phyloP scores from a whole-genome alignment of 2,888 invertebrate species.

The Tipula vernalis region DNA sequence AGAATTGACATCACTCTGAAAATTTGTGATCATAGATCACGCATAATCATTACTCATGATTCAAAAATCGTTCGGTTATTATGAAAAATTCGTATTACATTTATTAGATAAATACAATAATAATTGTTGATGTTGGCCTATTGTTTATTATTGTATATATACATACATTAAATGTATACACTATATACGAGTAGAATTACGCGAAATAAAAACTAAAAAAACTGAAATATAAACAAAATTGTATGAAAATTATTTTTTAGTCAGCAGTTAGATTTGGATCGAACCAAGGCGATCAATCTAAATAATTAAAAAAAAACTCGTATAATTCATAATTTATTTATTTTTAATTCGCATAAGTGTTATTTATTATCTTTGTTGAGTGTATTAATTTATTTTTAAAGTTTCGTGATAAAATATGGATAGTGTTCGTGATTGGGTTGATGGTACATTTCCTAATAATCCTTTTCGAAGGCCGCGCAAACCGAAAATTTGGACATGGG shows the following conservation, averaged over 20 bases:
- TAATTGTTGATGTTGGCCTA: not conserved
- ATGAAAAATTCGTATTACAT: no score
- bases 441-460: not conserved
- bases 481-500: not conserved
- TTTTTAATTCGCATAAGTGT: not conserved
- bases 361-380: not conserved
- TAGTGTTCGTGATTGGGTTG: not conserved
- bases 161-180: not conserved
- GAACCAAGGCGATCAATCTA: not conserved
- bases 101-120: not conserved
- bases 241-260: not conserved
- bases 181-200: not conserved
- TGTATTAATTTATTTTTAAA: not conserved
- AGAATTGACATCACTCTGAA: no score
- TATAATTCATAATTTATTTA: not conserved
- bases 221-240: not conserved
- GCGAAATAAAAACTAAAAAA: not conserved
- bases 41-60: no score
- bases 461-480: not conserved
- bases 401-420: not conserved
- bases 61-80: not conserved
- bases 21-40: no score
- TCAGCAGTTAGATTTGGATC: conserved; percentile 5
- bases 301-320: not conserved
- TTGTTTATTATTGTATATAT: not conserved